Base-by-base conservation (phyloP, 2,113 vertebrate genomes). In the Choloepus hoffmanni region DNA sequence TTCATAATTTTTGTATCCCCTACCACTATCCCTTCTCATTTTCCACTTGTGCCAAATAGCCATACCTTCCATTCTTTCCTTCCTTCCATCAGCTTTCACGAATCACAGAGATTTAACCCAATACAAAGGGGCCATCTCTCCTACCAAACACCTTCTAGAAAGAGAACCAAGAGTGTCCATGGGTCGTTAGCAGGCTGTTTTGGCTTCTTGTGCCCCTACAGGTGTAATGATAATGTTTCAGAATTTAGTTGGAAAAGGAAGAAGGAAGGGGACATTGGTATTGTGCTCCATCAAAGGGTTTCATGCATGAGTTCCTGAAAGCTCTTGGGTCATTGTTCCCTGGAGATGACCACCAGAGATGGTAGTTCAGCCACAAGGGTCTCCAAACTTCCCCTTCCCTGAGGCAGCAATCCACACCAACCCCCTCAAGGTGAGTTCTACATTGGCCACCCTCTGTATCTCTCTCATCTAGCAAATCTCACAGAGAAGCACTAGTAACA, bases 281-380 rank as follows among this genome's bases (percentile, higher is more conserved):
- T 11, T 5, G 13, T 3, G 23, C 43, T 14, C 36, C 48, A 1
- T 24, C 28, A 53, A n/a, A 36, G 48, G 1, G 13, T 23, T 4
- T 60, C 10, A 5, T 0, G 1, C 4, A 1, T 7, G 58, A 19
- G 62, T 55, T 43, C 58, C 3, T 5, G 1, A 0, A 1, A 55
- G 13, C 60, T 68, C 43, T 6, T 14, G 3, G 24, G 58, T 58
- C 9, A 0, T 78, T 18, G 1, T n/a, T 72, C 50, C 28, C 36
- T 6, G 28, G 26, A 53, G 28, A 5, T 5, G 77, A 12, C 30
- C 18, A 9, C 28, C 48, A 5, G 1, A 0, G 28, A 3, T 3
- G 28, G 45, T 19, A 65, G 76, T 9, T 84, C 77, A 8, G 1
- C 62, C 11, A 13, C 36, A 48, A 33, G 0, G 72, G 48, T 5